A percentile compares a stretch with the other conserved stretches of the same genome.
phyloP scores from a whole-genome alignment of 2,113 vertebrate species.

The Lipophrys pholis region DNA sequence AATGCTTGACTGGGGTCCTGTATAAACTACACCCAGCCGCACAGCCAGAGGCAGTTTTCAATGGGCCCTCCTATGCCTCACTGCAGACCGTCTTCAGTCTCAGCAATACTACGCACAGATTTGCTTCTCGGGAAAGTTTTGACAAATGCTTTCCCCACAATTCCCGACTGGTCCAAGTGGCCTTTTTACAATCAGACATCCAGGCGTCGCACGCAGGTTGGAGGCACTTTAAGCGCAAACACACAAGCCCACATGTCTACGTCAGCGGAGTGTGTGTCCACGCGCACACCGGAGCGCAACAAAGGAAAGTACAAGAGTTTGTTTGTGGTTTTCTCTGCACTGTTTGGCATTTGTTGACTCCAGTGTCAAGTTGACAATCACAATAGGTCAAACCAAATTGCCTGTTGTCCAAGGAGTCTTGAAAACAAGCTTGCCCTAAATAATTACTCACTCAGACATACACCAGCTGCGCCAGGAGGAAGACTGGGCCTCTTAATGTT shows the following conservation, averaged over 20 bases:
- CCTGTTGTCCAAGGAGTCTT: constrained; percentile 54
- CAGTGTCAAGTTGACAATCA: constrained; percentile 58
- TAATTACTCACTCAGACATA: constrained; percentile 56
- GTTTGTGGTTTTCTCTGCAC: constrained; percentile 53
- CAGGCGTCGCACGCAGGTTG: constrained; percentile 26
- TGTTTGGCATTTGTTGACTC: constrained; percentile 66
- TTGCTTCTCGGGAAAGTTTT: constrained; percentile 45
- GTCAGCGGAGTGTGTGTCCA: neutral
- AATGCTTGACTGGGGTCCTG: constrained; percentile 28
- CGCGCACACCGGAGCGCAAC: neutral
- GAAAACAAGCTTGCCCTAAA: constrained; percentile 57
- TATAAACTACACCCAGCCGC: constrained; percentile 39
- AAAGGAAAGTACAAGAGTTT: constrained; percentile 37
- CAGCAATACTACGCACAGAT: constrained; percentile 67
- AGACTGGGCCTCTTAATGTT: constrained; percentile 10
- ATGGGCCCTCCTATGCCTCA: constrained; percentile 69
- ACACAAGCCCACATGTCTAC: neutral
- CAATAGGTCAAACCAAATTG: constrained; percentile 66
- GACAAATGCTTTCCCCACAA: constrained; percentile 44
- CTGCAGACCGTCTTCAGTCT: constrained; percentile 63
- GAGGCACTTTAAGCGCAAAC: constrained; percentile 48
- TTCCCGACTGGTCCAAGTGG: constrained; percentile 60
- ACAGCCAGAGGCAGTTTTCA: constrained; percentile 70
- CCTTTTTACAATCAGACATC: constrained; percentile 60
- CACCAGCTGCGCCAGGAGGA: constrained; percentile 13